Evolutionary conservation across 2,797 vertebrate genomes (phyloP).

Genomic region (Petrocephalus sullivani): DNA sequence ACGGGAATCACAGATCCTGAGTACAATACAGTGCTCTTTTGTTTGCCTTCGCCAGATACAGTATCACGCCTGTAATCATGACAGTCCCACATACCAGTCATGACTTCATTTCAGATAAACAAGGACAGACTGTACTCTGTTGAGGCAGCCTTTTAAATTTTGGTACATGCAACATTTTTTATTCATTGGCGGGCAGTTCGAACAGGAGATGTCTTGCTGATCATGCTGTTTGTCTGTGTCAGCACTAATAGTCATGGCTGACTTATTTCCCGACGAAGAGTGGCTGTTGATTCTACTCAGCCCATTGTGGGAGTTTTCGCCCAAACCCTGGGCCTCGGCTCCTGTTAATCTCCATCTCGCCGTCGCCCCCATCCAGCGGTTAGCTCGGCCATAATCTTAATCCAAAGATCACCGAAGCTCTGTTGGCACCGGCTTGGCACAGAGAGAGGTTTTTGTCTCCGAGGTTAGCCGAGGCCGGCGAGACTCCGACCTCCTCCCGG

Average conservation of each 20-base stretch:
- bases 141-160: not conserved
- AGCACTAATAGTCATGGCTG: not conserved
- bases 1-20: not conserved
- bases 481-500: not conserved
- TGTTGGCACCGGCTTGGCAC: constrained; percentile 34
- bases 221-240: not conserved
- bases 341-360: not conserved
- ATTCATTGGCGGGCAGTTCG: not conserved
- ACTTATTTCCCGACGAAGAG: not conserved
- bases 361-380: constrained; percentile 1
- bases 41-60: not conserved
- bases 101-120: constrained; percentile 9
- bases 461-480: not conserved
- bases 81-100: not conserved
- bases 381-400: constrained; percentile 18
- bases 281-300: constrained; percentile 2
- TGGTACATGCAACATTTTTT: not conserved
- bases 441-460: constrained; percentile 27
- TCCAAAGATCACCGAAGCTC: constrained; percentile 28
- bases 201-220: not conserved
- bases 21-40: not conserved
- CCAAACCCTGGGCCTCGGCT: constrained; percentile 23
- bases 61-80: constrained; percentile 3
- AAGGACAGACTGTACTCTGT: not conserved
- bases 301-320: constrained; percentile 29